phyloP scores from a whole-genome alignment of 2,113 vertebrate species.

The Percina caprodes region DNA sequence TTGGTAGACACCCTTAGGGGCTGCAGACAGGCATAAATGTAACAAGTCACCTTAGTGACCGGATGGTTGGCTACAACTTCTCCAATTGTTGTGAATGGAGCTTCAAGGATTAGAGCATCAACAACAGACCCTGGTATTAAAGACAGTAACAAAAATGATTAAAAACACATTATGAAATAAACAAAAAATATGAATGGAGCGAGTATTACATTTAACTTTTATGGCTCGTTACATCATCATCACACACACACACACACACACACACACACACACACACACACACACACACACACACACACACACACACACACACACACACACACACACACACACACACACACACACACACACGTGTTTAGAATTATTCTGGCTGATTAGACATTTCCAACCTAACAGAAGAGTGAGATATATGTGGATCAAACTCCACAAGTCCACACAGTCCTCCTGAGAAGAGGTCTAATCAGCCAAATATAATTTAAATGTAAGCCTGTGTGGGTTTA shows the following conservation, averaged over 20 bases:
- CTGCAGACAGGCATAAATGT: not conserved
- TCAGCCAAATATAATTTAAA: not conserved
- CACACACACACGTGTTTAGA: not conserved
- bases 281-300: too few relatives aligned
- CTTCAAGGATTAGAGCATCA: conserved; percentile 85
- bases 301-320: too few relatives aligned
- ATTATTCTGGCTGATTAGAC: not conserved
- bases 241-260: not conserved
- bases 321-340: too few relatives aligned
- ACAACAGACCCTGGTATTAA: conserved; percentile 55
- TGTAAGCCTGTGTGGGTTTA: not conserved
- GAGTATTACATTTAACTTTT: not conserved
- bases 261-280: too few relatives aligned
- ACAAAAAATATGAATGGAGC: not conserved
- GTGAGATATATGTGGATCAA: too few relatives aligned
- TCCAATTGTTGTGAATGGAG: conserved; percentile 85
- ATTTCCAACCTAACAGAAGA: not conserved
- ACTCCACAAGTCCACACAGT: not conserved
- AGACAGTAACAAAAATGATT: not conserved
- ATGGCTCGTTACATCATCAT: not conserved
- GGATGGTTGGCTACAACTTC: conserved; percentile 70
- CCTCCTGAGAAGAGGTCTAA: not conserved
- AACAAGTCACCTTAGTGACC: conserved; percentile 79
- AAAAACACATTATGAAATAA: not conserved
- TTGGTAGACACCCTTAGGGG: not conserved